These are phyloP conservation scores for Philopotamus ludificatus DNA, from an alignment of 1,140 invertebrate genomes.

Conservation along the genomic window DNA sequence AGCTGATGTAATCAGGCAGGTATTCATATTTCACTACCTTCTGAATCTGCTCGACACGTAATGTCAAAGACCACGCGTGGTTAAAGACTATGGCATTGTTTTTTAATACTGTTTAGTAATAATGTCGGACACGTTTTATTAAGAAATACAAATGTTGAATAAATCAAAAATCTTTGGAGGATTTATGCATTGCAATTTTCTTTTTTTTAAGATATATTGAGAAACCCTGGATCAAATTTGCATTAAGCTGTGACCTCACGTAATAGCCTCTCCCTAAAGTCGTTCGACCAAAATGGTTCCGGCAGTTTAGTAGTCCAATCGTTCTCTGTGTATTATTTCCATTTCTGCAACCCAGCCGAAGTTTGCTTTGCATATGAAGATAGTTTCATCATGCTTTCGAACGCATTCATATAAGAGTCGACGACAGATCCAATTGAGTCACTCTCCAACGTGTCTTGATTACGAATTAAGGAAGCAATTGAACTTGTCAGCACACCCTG, in stretches of 20 bases:
- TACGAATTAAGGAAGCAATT: conserved; percentile 10
- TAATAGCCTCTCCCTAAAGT: not conserved
- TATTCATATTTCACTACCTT: no score
- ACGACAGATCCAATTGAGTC: not conserved
- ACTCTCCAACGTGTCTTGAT: not conserved
- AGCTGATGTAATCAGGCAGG: no score
- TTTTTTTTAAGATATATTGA: not conserved
- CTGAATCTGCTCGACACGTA: not conserved
- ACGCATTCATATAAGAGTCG: not conserved
- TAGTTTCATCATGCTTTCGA: not conserved
- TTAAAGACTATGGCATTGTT: no score
- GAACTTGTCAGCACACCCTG: conserved; percentile 1
- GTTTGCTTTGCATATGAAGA: not conserved
- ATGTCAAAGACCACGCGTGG: not conserved
- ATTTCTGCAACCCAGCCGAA: not conserved
- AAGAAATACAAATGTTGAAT: not conserved
- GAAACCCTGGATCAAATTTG: not conserved
- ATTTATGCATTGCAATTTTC: not conserved
- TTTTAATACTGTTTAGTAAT: no score
- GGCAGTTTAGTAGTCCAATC: not conserved
- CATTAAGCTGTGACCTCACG: conserved; percentile 17
- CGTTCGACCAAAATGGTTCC: conserved; percentile 2
- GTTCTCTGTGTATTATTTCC: not conserved
- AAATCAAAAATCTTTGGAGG: not conserved
- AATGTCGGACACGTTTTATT: no score